Percentiles rank a stretch among this genome's conserved stretches.
These are phyloP conservation scores for Dolichallabes microphthalmus DNA, from an alignment of 2,113 vertebrate species.

Conservation along the genomic window DNA sequence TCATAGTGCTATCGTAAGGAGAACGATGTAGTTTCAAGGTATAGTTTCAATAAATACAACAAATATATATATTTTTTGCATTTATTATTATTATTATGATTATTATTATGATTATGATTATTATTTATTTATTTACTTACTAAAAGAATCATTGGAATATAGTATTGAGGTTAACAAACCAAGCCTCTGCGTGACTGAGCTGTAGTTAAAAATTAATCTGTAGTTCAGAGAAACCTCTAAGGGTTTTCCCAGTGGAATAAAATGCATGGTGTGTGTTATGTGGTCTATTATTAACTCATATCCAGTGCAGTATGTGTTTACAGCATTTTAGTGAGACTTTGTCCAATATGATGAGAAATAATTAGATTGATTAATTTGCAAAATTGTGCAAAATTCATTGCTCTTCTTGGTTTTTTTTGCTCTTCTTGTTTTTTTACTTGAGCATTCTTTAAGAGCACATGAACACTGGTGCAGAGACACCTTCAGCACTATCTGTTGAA, in stretches of 20 bases:
- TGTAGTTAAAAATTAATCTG: not conserved
- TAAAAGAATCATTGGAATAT: not conserved
- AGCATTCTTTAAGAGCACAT: not conserved
- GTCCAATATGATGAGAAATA: not conserved
- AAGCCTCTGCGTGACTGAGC: not conserved
- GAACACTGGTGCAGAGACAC: not conserved
- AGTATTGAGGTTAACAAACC: not conserved
- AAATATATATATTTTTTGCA: too few relatives aligned
- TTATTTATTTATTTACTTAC: too few relatives aligned
- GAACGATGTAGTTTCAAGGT: not conserved
- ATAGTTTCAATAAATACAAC: not conserved
- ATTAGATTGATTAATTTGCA: not conserved
- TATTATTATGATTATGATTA: too few relatives aligned
- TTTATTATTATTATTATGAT: too few relatives aligned
- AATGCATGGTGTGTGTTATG: not conserved
- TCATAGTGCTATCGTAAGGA: not conserved
- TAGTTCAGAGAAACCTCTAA: not conserved
- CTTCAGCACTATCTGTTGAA: not conserved
- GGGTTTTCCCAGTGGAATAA: not conserved
- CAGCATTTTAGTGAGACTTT: not conserved
- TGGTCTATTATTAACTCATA: slow-evolving; percentile 15
- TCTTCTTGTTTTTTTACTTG: not conserved
- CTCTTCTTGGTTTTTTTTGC: not conserved
- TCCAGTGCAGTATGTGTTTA: not conserved
- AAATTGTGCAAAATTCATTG: not conserved